Conservation (phyloP, 2,888 invertebrate genomes). For the Zhuqinia jingwanae region DNA sequence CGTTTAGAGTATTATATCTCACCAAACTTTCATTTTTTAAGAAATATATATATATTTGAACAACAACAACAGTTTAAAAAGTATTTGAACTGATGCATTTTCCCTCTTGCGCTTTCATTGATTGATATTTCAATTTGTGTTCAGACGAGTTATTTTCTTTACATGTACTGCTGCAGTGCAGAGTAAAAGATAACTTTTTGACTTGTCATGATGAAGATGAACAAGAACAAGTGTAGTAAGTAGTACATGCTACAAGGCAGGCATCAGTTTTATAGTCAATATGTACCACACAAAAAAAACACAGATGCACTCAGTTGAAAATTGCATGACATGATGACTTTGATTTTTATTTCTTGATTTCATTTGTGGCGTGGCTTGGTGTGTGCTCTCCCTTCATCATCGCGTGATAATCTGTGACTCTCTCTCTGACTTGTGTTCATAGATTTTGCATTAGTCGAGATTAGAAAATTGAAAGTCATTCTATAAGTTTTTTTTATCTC, state of each 20-base stretch:
- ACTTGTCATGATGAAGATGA: neutral
- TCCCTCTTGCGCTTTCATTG: neutral
- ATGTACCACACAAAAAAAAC: too few species aligned
- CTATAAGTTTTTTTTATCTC: too few species aligned
- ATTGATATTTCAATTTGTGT: neutral
- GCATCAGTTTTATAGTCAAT: neutral
- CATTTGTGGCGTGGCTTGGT: conserved; percentile 23
- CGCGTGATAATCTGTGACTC: conserved; percentile 30
- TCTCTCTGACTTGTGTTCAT: neutral
- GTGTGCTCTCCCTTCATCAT: neutral
- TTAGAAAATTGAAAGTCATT: conserved; percentile 50
- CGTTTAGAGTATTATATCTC: too few species aligned
- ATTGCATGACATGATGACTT: conserved; percentile 39
- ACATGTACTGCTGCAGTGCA: too few species aligned
- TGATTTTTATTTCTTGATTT: conserved; percentile 32
- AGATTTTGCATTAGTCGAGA: conserved; percentile 29
- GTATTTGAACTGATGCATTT: neutral
- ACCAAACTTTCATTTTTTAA: neutral
- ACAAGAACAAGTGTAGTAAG: too few species aligned
- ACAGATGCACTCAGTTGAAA: too few species aligned
- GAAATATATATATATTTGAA: too few species aligned
- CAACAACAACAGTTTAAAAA: conserved; percentile 7
- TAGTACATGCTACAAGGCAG: too few species aligned
- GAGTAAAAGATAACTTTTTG: too few species aligned
- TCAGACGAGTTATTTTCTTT: too few species aligned